phyloP scores from a whole-genome alignment of 2,888 invertebrate species.

The Dolichomitus sp. region DNA sequence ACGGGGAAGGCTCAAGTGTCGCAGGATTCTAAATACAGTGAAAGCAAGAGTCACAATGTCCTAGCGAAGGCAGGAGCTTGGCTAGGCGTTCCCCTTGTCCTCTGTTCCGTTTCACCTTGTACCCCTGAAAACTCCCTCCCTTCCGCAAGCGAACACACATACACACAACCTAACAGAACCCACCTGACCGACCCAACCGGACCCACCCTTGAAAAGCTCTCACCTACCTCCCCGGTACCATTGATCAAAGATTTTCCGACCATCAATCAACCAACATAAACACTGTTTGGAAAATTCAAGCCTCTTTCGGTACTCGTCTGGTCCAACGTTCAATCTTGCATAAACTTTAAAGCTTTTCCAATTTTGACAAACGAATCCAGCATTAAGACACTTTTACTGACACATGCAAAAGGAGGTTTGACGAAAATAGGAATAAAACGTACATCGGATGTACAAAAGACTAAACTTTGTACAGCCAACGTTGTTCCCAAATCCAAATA shows the following conservation, averaged over 20 bases:
- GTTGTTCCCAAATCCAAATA: slow-evolving; percentile 2
- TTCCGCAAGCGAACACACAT: slow-evolving; percentile 21
- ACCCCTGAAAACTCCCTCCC: slow-evolving; percentile 40
- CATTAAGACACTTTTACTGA: background rate
- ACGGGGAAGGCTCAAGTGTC: slow-evolving; percentile 69
- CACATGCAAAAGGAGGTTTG: background rate
- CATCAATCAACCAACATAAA: background rate
- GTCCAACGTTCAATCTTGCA: background rate
- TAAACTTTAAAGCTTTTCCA: background rate
- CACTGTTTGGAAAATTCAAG: background rate
- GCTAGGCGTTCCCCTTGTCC: slow-evolving; percentile 79
- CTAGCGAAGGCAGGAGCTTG: slow-evolving; percentile 82
- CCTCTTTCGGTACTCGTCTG: background rate
- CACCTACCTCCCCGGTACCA: slow-evolving; percentile 4
- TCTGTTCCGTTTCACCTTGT: slow-evolving; percentile 76
- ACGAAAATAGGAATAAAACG: background rate
- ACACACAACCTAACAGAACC: background rate
- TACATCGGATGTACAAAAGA: background rate
- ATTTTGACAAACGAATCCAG: background rate
- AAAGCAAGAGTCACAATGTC: slow-evolving; percentile 78
- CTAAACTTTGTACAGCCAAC: background rate
- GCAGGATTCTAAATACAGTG: slow-evolving; percentile 69
- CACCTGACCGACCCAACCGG: slow-evolving; percentile 27
- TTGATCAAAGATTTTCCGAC: background rate
- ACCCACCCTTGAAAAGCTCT: slow-evolving; percentile 43